Base-by-base conservation (phyloP, 2,797 vertebrate species). In the Chiloscyllium punctatum region DNA sequence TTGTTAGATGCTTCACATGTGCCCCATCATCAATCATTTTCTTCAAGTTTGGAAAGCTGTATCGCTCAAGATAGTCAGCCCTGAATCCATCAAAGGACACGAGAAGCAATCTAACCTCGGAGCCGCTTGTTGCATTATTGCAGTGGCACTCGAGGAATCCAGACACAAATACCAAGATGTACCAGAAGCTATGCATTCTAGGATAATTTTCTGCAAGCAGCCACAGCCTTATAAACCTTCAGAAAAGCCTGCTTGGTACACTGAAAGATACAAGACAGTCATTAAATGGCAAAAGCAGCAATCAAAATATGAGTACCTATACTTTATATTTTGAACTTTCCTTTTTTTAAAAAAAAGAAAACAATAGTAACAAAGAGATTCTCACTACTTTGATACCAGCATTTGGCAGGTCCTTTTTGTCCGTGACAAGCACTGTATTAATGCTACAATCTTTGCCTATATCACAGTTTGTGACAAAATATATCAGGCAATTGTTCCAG, bases 71-170 rank as follows among this genome's bases (percentile, higher is more conserved):
- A 96, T 99, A 99, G 96, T 99, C 99, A 0, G 99, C 98, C 66
- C 99, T 97, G 97, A 99, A 99, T 48, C 99, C 99, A 95, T 99
- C 99, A 16, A 99, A 99, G 0, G 99, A 99, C 94, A 99, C 98
- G 0, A 99, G 97, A 37, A 99, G 98, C 96, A 99, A 97, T 1
- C 97, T 98, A 1, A 97, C 96, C 1, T 95, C 91, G 0, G 96
- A 96, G 87, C 69, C 96, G 27, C 82, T 96, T 33, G 96, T 21
- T 53, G 97, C 96, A 37, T 0, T 8, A 68, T 96, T 95, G 9
- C 96, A 96, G 5, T 95, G 96, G 88, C 96, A 97, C 72, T 96
- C 0, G 21, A 96, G 68, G 21, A 97, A 42, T 96, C 96, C 97
- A 42, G 53, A 95, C 87, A 97, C 71, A 74, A 95, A 51, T 1